Percentiles rank a stretch among this genome's conserved stretches.
Conservation (phyloP, 1,140 invertebrate species). For the Meloidogyne exigua region DNA sequence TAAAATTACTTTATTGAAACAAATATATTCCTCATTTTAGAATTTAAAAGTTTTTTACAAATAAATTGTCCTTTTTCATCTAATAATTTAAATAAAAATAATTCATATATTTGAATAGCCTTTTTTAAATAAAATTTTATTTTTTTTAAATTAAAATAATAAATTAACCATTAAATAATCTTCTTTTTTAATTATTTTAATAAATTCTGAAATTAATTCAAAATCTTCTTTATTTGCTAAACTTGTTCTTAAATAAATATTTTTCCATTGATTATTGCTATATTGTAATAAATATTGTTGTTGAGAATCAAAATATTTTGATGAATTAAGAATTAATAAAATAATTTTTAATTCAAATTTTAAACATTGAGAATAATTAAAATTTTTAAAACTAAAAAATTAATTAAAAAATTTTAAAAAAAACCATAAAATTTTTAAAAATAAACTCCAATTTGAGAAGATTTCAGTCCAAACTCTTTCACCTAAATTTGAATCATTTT, state of each 20-base stretch:
- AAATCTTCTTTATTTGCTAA: neutral
- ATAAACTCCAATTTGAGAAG: neutral
- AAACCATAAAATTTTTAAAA: neutral
- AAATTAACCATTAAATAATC: neutral
- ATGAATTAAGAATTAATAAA: neutral
- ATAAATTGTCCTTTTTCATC: neutral
- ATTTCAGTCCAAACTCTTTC: neutral
- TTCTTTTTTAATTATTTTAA: slow-evolving; percentile 1
- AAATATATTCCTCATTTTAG: neutral
- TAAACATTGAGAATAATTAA: neutral
- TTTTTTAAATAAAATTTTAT: neutral
- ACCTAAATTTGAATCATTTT: neutral
- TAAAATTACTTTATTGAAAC: neutral
- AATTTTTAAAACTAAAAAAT: neutral
- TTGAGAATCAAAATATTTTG: neutral
- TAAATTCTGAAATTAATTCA: neutral
- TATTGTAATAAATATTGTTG: slow-evolving; percentile 4
- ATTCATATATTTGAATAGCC: neutral
- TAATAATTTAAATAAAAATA: neutral
- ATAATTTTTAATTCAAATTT: neutral
- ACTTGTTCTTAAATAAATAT: neutral
- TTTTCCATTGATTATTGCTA: neutral
- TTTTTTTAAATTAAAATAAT: neutral
- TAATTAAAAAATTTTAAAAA: neutral
- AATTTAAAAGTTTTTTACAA: slow-evolving; percentile 3